Evolutionary conservation across 1,140 invertebrate genomes (phyloP), one percentile per base, ranked within the genome.

Genomic region (Drosophila pachea): DNA sequence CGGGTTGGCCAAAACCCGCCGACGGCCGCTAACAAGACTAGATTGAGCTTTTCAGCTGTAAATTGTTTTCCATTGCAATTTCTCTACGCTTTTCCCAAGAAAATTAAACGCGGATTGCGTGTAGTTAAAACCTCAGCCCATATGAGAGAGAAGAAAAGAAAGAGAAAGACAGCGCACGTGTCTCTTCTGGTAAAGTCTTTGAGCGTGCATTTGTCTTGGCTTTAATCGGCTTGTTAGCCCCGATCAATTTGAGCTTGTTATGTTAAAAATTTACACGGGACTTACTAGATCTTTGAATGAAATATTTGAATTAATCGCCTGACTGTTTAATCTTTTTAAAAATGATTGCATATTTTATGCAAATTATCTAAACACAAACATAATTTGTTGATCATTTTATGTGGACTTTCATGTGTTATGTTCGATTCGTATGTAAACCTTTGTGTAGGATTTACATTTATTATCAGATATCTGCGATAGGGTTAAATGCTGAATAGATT

Each of bases 1-100:
- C 76, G n/a, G n/a, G 76, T 42, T 36, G 48, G 42, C 65, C 48
- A 49, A 63, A 49, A 63, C 54, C 31, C 47, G 45, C 53, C 38
- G 38, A 4, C 66, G 50, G 22, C 22, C 1, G 58, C 7, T 22
- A 47, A 47, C 8, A 47, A 5, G 7, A 12, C 32, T 12, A n/a
- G 0, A 14, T 14, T 42, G 53, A 9, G 12, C 59, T 48, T 48
- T 22, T 36, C 12, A 14, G 42, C 42, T 60, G 29, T 11, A 61
- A 70, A 67, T 48, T 59, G 47, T 29, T 50, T 63, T 63, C 40
- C 38, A 55, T 55, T 49, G 52, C 38, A 31, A 63, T 68, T 68
- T 68, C 66, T 16, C 47, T 16, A 29, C 8, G 33, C 29, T 49
- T 42, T 43, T 43, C 40, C 40, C 14, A 65, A 42, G 29, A 58